Evolutionary conservation across 2,888 invertebrate species (phyloP).

Genomic region (Drosophila phalerata): DNA sequence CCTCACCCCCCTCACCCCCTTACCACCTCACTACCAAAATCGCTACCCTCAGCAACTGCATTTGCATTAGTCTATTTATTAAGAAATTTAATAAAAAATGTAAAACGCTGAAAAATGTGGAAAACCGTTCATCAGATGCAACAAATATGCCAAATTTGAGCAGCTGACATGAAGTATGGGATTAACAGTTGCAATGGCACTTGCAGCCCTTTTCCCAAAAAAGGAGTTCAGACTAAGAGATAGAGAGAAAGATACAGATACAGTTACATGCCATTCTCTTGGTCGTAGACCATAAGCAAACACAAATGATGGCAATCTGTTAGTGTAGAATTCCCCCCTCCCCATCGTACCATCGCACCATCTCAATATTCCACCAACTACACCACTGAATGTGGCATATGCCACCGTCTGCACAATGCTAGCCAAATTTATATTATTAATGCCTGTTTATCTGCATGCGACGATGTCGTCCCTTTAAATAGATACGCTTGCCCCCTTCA

Average conservation of each 20-base stretch:
- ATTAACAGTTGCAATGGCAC: slow-evolving; percentile 10
- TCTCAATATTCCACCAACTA: too few species aligned
- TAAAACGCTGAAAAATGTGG: slow-evolving; percentile 9
- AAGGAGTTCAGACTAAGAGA: neutral
- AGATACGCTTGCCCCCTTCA: slow-evolving; percentile 9
- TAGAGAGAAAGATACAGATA: slow-evolving; percentile 10
- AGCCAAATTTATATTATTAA: slow-evolving; percentile 71
- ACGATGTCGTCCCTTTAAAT: slow-evolving; percentile 49
- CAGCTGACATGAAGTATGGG: slow-evolving; percentile 37
- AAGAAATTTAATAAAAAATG: slow-evolving; percentile 53
- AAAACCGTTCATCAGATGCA: slow-evolving; percentile 11
- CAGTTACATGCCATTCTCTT: slow-evolving; percentile 20
- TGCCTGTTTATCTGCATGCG: slow-evolving; percentile 76
- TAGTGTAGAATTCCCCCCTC: slow-evolving; percentile 20
- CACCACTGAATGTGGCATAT: slow-evolving; percentile 7
- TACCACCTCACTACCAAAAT: neutral
- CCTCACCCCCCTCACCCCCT: neutral
- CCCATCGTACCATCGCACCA: neutral
- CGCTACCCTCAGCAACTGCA: neutral
- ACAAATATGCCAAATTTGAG: slow-evolving; percentile 41
- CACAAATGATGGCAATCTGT: slow-evolving; percentile 76
- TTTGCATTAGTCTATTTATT: slow-evolving; percentile 41
- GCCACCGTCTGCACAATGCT: slow-evolving; percentile 40
- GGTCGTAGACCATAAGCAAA: slow-evolving; percentile 56
- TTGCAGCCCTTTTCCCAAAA: slow-evolving; percentile 16